Conservation (phyloP, 53 echinoderm and acorn worm species). For the Apostichopus leukothele region DNA sequence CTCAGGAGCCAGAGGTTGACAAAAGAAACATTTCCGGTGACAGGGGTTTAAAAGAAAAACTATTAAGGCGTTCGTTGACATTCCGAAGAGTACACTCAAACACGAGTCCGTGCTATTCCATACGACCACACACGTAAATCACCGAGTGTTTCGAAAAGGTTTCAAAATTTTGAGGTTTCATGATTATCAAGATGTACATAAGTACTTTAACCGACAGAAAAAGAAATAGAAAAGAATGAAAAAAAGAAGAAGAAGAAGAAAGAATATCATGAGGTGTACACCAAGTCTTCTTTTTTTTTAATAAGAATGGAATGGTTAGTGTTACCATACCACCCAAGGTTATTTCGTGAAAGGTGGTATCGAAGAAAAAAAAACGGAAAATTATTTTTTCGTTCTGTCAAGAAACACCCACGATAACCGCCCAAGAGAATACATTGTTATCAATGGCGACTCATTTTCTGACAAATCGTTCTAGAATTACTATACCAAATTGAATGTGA, state of each 20-base stretch:
- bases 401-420: constrained; percentile 1
- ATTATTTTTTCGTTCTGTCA: neutral
- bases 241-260: neutral
- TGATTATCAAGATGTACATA: neutral
- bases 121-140: constrained; percentile 29
- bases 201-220: neutral
- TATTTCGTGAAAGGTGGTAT: neutral
- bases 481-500: too few species aligned
- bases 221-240: neutral
- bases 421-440: constrained; percentile 1
- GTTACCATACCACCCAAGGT: constrained; percentile 7
- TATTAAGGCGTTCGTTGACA: neutral
- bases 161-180: constrained; percentile 1
- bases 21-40: constrained; percentile 41
- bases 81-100: constrained; percentile 3
- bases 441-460: neutral
- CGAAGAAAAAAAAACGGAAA: neutral
- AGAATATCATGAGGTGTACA: neutral
- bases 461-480: neutral
- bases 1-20: constrained; percentile 1
- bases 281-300: neutral
- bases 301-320: neutral
- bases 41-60: neutral
- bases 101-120: constrained; percentile 6
- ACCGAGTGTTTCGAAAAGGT: neutral